Evolutionary conservation across 2,113 vertebrate species (phyloP).

Genomic region (Cyprinus carpio): DNA sequence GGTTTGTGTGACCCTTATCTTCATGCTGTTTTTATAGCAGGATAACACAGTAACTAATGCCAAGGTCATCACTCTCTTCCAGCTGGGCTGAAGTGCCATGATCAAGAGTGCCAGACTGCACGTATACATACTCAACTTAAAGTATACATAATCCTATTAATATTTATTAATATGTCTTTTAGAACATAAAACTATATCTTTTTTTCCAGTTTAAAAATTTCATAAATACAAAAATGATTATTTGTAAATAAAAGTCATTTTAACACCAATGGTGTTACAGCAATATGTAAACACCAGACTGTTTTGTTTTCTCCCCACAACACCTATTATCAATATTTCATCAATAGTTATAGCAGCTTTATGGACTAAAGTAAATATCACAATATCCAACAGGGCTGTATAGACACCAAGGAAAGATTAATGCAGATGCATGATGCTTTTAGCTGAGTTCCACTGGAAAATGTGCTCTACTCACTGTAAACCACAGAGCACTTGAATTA

Average conservation of each 20-base stretch:
- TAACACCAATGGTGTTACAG: not conserved
- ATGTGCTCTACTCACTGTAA: not conserved
- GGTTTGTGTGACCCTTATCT: conserved; percentile 38
- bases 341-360: not conserved
- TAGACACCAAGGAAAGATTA: not conserved
- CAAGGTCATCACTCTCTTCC: conserved; percentile 71
- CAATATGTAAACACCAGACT: not conserved
- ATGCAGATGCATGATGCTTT: not conserved
- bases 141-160: not conserved
- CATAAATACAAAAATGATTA: not conserved
- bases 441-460: not conserved
- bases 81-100: conserved; percentile 64
- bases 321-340: not conserved
- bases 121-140: conserved; percentile 21
- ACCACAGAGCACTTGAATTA: not conserved
- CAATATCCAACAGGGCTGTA: not conserved
- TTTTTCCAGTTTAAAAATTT: not conserved
- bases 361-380: not conserved
- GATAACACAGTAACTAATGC: conserved; percentile 63
- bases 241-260: not conserved
- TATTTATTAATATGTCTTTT: not conserved
- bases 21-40: conserved; percentile 58
- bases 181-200: not conserved
- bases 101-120: conserved; percentile 43
- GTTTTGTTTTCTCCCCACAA: not conserved